Conservation (phyloP, 2,888 invertebrate genomes). For the Crossocerus cetratus region DNA sequence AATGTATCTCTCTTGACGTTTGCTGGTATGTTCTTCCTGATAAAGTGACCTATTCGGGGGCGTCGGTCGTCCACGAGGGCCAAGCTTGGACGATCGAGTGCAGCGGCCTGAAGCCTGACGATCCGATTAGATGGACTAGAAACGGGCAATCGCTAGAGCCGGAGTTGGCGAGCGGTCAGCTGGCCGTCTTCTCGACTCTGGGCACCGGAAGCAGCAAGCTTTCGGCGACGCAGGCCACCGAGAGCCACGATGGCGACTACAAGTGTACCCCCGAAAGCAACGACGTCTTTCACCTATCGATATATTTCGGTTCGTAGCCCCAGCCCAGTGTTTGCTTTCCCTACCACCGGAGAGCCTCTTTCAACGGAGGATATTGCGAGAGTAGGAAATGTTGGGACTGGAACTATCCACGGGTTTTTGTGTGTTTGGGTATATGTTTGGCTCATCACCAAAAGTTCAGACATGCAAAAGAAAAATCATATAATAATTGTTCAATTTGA, state of each 20-base stretch:
- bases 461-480: no score
- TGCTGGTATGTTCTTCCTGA: constrained; percentile 48
- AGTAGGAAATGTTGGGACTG: no score
- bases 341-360: no score
- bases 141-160: constrained; percentile 65
- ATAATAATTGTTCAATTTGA: no score
- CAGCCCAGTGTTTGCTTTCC: not conserved
- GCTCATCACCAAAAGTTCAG: no score
- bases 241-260: constrained; percentile 70
- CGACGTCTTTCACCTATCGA: constrained; percentile 64
- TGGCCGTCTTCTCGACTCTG: constrained; percentile 50
- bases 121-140: constrained; percentile 69
- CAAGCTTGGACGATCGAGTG: constrained; percentile 71
- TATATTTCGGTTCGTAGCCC: constrained; percentile 70
- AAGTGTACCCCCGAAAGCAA: constrained; percentile 63
- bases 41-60: constrained; percentile 67
- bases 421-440: no score
- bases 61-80: constrained; percentile 60
- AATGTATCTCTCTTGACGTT: constrained; percentile 34
- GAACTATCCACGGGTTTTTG: no score
- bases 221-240: constrained; percentile 58
- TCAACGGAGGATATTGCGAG: no score
- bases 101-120: constrained; percentile 56
- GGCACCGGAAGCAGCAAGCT: constrained; percentile 56
- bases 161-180: constrained; percentile 64